A percentile compares a stretch with the other conserved stretches of the same genome.
Conservation (phyloP, 2,113 vertebrate genomes). For the Ptilorrhoa leucosticta region DNA sequence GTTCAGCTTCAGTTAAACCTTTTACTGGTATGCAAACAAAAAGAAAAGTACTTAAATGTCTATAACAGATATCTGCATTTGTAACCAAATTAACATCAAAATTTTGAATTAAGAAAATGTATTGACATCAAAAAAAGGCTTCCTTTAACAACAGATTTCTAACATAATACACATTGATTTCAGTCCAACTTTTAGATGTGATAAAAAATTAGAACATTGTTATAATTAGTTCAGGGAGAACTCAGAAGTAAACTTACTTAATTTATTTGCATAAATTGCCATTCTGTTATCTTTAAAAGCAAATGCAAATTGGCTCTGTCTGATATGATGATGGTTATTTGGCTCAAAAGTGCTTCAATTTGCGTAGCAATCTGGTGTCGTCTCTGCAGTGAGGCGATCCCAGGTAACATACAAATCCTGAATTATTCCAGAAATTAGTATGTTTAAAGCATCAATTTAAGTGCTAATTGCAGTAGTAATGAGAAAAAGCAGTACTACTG, state of each 20-base stretch:
- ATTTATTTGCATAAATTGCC: constrained; percentile 89
- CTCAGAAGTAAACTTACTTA: constrained; percentile 86
- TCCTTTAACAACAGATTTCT: constrained; percentile 68
- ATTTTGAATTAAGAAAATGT: constrained; percentile 73
- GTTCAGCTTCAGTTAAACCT: constrained; percentile 72
- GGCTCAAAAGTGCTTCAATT: constrained; percentile 87
- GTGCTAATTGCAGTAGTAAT: constrained; percentile 98
- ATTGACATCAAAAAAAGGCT: constrained; percentile 70
- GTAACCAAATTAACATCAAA: constrained; percentile 73
- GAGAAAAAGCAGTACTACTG: constrained; percentile 88
- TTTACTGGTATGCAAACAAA: constrained; percentile 58
- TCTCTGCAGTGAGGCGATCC: constrained; percentile 83
- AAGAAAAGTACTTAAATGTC: constrained; percentile 57
- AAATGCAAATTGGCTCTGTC: constrained; percentile 85
- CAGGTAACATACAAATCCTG: constrained; percentile 89
- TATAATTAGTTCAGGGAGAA: constrained; percentile 85
- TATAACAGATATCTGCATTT: constrained; percentile 63
- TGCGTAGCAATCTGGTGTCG: constrained; percentile 83
- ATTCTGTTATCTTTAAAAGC: constrained; percentile 86
- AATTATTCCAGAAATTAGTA: constrained; percentile 92
- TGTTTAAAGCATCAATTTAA: constrained; percentile 96
- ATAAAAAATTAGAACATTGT: constrained; percentile 82
- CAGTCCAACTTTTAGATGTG: constrained; percentile 75
- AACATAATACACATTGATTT: constrained; percentile 68
- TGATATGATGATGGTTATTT: constrained; percentile 87